Base-by-base conservation (phyloP, 2,113 vertebrate species). In the Triplophysa dalaica region DNA sequence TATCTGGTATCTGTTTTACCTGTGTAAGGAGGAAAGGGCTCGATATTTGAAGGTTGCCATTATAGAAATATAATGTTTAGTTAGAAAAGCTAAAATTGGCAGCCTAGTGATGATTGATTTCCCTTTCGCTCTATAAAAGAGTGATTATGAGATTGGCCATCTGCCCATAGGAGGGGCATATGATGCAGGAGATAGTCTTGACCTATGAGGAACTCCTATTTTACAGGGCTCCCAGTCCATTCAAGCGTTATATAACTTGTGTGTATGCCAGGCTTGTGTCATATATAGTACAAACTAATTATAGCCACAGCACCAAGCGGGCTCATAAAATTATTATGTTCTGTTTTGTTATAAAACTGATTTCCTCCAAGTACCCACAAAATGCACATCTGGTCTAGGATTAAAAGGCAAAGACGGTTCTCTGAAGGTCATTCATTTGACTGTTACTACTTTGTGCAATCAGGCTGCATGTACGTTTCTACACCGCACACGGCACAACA, bases 251-350 rank as follows among this genome's bases (percentile, higher is more conserved):
- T 16, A 52, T 52, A 66, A 56, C 29, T 65, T 22, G 7, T 17
- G 17, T 8, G 21, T 58, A n/a, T 58, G n/a, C 17, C 21, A 58
- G 19, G 19, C 29, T 52, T 33, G 29, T 43, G 54, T 70, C 22
- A 33, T 54, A n/a, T 56, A 29, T 72, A 70, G 68, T 70, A 19
- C 69, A 56, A 17, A 63, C 77, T 62, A 60, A 33, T 70, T 63
- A 79, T 67, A 77, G 29, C 29, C 17, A 29, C 11, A 50, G 26
- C 24, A 29, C 26, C 26, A 33, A 54, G 24, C 33, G 43, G 8
- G 67, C 14, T 52, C 3, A 16, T 17, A 26, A 26, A 8, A 26
- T 45, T 14, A 69, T 21, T 2, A 11, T 24, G 2, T n/a, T 33
- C 24, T 33, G 17, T n/a, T 50, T 70, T 33, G 48, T 54, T 2